These are phyloP conservation scores for Copidosoma aretas DNA, from an alignment of 2,888 invertebrate species.

Conservation along the genomic window DNA sequence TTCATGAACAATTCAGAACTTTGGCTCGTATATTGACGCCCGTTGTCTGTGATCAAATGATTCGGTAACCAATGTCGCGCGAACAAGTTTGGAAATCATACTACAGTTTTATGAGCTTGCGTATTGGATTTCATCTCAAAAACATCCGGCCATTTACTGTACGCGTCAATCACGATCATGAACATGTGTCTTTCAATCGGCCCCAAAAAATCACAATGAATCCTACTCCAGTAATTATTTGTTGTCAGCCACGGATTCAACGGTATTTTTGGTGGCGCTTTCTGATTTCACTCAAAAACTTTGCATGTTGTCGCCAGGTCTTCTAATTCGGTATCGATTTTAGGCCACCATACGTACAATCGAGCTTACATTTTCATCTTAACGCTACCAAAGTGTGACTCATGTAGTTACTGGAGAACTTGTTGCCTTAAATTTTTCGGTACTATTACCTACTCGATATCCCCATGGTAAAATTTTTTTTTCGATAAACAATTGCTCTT, in stretches of 20 bases:
- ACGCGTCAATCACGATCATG: too few relatives aligned
- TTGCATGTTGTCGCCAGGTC: neutral
- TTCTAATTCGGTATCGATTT: neutral
- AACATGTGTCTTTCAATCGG: too few relatives aligned
- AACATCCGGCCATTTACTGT: too few relatives aligned
- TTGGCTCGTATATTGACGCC: conserved; percentile 38
- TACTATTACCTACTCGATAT: too few relatives aligned
- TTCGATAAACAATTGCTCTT: too few relatives aligned
- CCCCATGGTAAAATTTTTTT: too few relatives aligned
- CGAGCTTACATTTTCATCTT: neutral
- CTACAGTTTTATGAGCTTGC: conserved; percentile 13
- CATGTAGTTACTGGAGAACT: too few relatives aligned
- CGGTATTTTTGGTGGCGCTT: neutral
- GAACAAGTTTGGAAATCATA: conserved; percentile 16
- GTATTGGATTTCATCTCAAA: neutral
- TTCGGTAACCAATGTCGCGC: conserved; percentile 21
- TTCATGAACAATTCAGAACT: neutral
- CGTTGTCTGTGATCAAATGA: conserved; percentile 13
- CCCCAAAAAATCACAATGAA: neutral
- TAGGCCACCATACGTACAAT: neutral
- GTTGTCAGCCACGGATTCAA: neutral
- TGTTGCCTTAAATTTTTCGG: too few relatives aligned
- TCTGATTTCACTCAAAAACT: neutral
- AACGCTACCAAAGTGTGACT: neutral
- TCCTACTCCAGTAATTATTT: neutral